phyloP scores from a whole-genome alignment of 2,797 vertebrate genomes.

The Alosa sapidissima region DNA sequence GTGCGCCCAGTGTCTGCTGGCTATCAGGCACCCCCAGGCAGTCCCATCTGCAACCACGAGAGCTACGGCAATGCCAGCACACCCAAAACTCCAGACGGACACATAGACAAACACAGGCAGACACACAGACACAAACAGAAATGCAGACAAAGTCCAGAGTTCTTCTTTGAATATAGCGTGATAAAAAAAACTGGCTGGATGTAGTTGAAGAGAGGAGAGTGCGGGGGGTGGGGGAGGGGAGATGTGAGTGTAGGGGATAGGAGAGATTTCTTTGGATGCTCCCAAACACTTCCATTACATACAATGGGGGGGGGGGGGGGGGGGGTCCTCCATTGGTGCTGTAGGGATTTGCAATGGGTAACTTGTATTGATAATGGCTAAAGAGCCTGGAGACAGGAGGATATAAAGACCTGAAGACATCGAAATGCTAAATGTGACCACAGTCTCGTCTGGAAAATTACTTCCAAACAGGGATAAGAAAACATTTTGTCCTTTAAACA shows the following conservation, averaged over 20 bases:
- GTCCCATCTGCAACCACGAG: not conserved
- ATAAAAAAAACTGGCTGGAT: not conserved
- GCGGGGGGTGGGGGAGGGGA: not conserved
- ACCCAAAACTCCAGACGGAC: not conserved
- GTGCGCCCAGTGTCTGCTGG: not conserved
- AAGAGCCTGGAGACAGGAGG: too few species aligned
- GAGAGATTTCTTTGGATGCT: not conserved
- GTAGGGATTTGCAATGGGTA: too few species aligned
- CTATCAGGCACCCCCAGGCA: not conserved
- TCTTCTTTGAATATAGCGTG: not conserved
- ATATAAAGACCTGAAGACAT: not conserved
- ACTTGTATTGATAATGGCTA: not conserved
- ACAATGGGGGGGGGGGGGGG: not conserved
- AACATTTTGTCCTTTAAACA: not conserved
- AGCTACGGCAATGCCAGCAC: not conserved
- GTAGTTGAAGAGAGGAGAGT: not conserved
- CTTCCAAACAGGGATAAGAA: not conserved
- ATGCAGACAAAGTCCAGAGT: not conserved
- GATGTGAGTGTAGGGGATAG: not conserved
- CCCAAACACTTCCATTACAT: not conserved
- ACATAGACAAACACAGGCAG: not conserved
- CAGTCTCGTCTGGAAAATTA: not conserved
- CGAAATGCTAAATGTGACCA: not conserved
- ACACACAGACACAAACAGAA: slow-evolving; percentile 7
- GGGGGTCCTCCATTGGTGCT: not conserved